A percentile compares a stretch with the other conserved stretches of the same genome.
Evolutionary conservation across 1,140 invertebrate genomes (phyloP).

Genomic region (Phymastichus coffea): DNA sequence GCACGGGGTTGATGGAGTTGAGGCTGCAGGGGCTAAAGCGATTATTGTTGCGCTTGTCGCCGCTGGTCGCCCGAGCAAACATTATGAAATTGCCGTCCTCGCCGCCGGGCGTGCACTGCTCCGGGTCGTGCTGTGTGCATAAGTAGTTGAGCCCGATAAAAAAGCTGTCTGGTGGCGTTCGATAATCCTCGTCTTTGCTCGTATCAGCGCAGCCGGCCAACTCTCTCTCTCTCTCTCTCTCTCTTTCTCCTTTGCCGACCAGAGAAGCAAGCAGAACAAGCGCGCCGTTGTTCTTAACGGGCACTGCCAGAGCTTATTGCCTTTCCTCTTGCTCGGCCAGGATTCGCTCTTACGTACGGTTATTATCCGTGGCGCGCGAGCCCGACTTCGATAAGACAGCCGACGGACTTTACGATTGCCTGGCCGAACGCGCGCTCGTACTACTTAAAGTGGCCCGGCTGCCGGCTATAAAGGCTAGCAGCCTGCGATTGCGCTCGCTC

Average conservation of each 20-base stretch:
- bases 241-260: no score
- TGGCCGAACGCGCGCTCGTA: slow-evolving; percentile 29
- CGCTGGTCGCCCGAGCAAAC: slow-evolving; percentile 94
- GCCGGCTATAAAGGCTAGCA: no score
- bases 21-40: slow-evolving; percentile 91
- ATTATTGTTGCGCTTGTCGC: slow-evolving; percentile 95
- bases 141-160: slow-evolving; percentile 39
- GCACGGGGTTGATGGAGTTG: slow-evolving; percentile 91
- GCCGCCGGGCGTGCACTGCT: slow-evolving; percentile 86
- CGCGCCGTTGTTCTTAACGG: no score
- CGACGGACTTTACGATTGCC: slow-evolving; percentile 22
- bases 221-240: not conserved
- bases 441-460: slow-evolving; percentile 33
- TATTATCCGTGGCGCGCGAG: no score
- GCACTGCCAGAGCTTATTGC: no score
- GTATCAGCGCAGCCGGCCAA: not conserved
- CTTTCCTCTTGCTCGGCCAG: not conserved
- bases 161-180: not conserved
- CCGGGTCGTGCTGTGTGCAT: slow-evolving; percentile 97
- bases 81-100: slow-evolving; percentile 98
- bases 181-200: not conserved
- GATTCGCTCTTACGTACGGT: not conserved
- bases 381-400: no score
- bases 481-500: no score
- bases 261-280: no score